Conservation (phyloP, 2,113 vertebrate genomes). For the Ammodytes dubius region DNA sequence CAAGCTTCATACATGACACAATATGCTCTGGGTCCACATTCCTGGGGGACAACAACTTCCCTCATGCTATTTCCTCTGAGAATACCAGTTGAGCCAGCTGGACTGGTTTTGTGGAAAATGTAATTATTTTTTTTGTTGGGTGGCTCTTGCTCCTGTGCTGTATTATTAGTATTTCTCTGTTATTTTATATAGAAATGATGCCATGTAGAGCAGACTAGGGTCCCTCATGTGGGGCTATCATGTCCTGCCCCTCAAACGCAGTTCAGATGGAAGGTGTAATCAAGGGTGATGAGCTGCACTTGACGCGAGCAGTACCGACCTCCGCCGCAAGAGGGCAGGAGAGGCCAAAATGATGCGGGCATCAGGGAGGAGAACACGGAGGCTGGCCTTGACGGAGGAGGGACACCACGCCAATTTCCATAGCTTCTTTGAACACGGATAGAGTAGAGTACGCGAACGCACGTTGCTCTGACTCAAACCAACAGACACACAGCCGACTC, state of each 20-base stretch:
- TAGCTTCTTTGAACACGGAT: background rate
- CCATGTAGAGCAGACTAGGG: background rate
- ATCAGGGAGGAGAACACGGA: background rate
- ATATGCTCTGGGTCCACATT: background rate
- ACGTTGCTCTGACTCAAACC: constrained; percentile 35
- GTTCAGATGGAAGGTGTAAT: background rate
- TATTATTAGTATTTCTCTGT: background rate
- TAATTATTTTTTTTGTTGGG: background rate
- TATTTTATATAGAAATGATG: background rate
- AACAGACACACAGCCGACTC: constrained; percentile 1
- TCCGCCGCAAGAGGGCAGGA: constrained; percentile 23
- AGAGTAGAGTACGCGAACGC: background rate
- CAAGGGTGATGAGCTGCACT: too few species aligned
- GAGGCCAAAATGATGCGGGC: background rate
- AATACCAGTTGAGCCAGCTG: constrained; percentile 4
- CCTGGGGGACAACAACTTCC: too few species aligned
- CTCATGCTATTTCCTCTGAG: background rate
- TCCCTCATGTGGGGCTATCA: background rate
- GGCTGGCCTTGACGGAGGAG: constrained; percentile 46
- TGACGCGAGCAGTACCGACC: fast-evolving
- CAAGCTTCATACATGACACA: background rate
- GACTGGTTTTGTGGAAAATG: background rate
- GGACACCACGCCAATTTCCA: background rate
- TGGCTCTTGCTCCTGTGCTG: background rate
- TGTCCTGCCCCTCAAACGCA: background rate